phyloP scores from a whole-genome alignment of 2,113 vertebrate species.

The Rhynchomys soricoides region DNA sequence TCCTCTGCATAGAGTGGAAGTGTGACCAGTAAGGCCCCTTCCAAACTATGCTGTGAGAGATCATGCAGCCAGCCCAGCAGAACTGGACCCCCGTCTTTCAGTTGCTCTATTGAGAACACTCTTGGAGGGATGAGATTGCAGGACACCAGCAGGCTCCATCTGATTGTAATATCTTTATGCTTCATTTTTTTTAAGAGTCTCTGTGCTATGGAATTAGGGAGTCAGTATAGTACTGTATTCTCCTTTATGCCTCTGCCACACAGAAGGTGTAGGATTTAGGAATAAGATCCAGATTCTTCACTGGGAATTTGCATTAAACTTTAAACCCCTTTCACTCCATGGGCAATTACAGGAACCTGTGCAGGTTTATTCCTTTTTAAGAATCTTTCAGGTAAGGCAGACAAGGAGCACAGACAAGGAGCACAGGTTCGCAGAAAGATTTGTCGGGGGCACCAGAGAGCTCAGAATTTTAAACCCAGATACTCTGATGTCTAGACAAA shows the following conservation, averaged over 20 bases:
- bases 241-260: not conserved
- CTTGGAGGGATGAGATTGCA: not conserved
- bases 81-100: not conserved
- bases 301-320: not conserved
- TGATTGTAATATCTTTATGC: not conserved
- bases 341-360: conserved; percentile 7
- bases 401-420: not conserved
- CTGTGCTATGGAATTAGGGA: not conserved
- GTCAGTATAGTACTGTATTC: not conserved
- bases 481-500: not conserved
- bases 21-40: not conserved
- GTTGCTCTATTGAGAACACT: not conserved
- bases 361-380: not conserved
- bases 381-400: not conserved
- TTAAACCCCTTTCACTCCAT: not conserved
- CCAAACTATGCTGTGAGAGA: not conserved
- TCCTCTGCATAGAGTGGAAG: not conserved
- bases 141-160: not conserved
- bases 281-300: conserved; percentile 21
- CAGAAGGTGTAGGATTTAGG: conserved; percentile 7
- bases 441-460: conserved; percentile 9
- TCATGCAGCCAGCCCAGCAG: not conserved
- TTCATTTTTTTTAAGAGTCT: not conserved
- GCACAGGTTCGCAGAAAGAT: not conserved
- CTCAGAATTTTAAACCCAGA: not conserved